These are phyloP conservation scores for Sphyrna mokarran DNA, from an alignment of 2,113 vertebrate species.

Conservation along the genomic window DNA sequence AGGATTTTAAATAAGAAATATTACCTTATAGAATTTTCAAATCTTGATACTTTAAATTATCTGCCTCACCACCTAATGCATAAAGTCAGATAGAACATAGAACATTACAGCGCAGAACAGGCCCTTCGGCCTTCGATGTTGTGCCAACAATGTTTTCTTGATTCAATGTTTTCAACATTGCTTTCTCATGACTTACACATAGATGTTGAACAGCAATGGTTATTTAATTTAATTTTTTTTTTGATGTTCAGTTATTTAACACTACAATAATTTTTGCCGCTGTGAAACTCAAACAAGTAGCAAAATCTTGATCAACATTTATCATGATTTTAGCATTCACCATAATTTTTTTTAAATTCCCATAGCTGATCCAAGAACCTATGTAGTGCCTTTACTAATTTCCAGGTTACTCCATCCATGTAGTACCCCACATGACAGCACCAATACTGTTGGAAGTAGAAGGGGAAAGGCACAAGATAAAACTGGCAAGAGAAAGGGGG, in stretches of 20 bases:
- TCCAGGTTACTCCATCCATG: neutral
- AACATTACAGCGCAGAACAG: too few species aligned
- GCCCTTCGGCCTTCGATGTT: too few species aligned
- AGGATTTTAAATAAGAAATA: neutral
- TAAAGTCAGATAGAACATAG: too few species aligned
- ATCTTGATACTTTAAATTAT: too few species aligned
- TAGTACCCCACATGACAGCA: neutral
- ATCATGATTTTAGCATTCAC: neutral
- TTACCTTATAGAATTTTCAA: neutral
- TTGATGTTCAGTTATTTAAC: neutral
- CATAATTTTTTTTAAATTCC: neutral
- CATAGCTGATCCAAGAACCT: neutral
- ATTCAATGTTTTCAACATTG: too few species aligned
- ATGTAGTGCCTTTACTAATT: neutral
- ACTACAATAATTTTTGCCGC: neutral
- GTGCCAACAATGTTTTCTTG: too few species aligned
- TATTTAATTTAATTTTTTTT: too few species aligned
- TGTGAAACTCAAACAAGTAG: neutral
- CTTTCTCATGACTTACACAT: too few species aligned
- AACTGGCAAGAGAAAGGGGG: neutral
- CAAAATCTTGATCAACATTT: neutral
- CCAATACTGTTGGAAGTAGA: neutral
- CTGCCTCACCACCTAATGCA: neutral
- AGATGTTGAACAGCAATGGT: too few species aligned
- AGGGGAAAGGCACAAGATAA: neutral